Evolutionary conservation across 2,888 invertebrate species (phyloP).

Genomic region (Leistus spinibarbis): DNA sequence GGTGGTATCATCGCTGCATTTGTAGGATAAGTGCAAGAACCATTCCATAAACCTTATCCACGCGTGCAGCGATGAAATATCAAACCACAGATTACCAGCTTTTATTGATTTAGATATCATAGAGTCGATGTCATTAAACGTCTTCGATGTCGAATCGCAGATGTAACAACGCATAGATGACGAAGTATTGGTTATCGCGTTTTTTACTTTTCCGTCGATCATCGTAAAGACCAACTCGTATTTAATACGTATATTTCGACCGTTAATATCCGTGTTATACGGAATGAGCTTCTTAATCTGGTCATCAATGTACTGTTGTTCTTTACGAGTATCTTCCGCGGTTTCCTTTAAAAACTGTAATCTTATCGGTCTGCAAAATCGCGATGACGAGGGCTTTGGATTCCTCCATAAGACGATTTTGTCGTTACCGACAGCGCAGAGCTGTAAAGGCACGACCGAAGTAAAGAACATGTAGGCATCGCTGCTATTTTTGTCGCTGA

Average conservation of each 20-base stretch:
- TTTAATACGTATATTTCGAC: background rate
- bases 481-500: too few species aligned
- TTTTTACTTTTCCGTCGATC: constrained; percentile 14
- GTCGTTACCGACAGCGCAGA: too few species aligned
- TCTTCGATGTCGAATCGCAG: constrained; percentile 7
- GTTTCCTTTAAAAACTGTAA: constrained; percentile 12
- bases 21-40: constrained; percentile 39
- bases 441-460: too few species aligned
- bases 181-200: constrained; percentile 1
- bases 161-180: constrained; percentile 16
- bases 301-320: background rate
- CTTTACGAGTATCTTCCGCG: background rate
- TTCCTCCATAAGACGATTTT: too few species aligned
- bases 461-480: too few species aligned
- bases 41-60: constrained; percentile 42
- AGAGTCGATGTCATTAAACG: constrained; percentile 1
- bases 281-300: background rate
- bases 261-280: background rate
- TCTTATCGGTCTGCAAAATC: constrained; percentile 16
- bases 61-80: constrained; percentile 30
- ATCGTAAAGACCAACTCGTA: constrained; percentile 9
- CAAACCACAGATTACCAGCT: background rate
- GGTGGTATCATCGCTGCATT: background rate
- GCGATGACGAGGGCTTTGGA: too few species aligned
- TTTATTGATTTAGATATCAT: constrained; percentile 4